Base-by-base conservation (phyloP, 2,113 vertebrate genomes). In the Pangasianodon gigas region DNA sequence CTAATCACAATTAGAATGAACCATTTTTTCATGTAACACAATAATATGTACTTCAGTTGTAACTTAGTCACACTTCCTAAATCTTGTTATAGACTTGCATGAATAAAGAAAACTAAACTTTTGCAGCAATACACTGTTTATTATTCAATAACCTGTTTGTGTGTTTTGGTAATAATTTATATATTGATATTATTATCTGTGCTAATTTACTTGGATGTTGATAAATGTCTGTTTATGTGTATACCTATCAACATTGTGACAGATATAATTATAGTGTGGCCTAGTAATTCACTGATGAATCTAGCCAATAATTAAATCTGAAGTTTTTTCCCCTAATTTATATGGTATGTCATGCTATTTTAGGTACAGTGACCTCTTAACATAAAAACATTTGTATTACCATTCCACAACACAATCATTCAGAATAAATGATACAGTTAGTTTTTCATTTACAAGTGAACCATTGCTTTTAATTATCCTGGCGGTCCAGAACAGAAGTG, bases 381-480 rank as follows among this genome's bases (percentile, higher is more conserved):
- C 71, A 80, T 24, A 1, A 51, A 80, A 79, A 65, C 41, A 48
- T 46, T 19, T 60, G 26, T 44, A 87, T 80, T 77, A 80, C 11
- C 60, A 54, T 11, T 71, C 46, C 13, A 56, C 32, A 71, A 71
- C 62, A 84, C 62, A 69, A 84, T 19, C 54, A 79, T n/a, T 87
- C 58, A 13, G 65, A 60, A 77, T 79, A 89, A n/a, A 85, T 24
- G 29, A 65, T 54, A 69, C 67, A 51, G 46, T 83, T 88, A 65
- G 29, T 84, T 84, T 75, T 84, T 87, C 19, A 84, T 79, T 85
- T 85, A 88, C 84, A 79, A 41, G 77, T 77, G 32, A 77, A 85
- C 51, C 83, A 83, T 77, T 91, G 86, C 86, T 89, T 91, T 90
- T 81, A 87, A 86, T 90, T 84, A 89, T 89, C 67, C 56, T 88